Base-by-base conservation (phyloP, 2,888 invertebrate species). In the Drosophila anceps region DNA sequence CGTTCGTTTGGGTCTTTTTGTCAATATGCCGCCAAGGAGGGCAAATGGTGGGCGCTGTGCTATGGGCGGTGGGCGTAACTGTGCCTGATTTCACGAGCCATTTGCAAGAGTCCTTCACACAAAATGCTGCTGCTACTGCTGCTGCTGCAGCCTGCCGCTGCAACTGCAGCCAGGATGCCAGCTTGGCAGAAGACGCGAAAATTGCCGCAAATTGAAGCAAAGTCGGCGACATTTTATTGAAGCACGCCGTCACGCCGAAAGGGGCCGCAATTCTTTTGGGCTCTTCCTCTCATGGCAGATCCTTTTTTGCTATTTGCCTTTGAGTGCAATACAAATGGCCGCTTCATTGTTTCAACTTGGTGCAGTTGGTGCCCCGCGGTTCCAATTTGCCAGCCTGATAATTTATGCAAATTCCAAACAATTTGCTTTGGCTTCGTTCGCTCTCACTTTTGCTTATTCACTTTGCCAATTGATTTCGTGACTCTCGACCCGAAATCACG, bases 341-440 rank as follows among this genome's bases (percentile, higher is more conserved):
- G 70, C 74, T 72, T 83, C 68, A 84, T 84, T 89, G 82, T 84
- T 84, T 77, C 84, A 89, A 89, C 89, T 85, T 79, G 77, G 51
- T 50, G 50, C 50, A 50, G 18, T 50, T 18, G 31, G 20, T 50
- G 50, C 6, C 50, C 31, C 50, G 13, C 31, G 50, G 80, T 82
- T 82, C 76, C 84, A 89, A 89, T 85, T 85, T 79, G 77, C 53
- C 72, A 65, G 29, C 33, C 71, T 66, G 77, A 84, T 85, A 79
- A 87, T 84, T 89, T 89, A 84, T 89, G 85, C 90, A 89, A 69
- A 80, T 77, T 79, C 64, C 64, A 64, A 64, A 64, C 82, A 81
- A 73, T 81, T 73, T 72, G 63, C 68, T 51, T 64, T 62, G 53
- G 44, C 46, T 58, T 10, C 58, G 20, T 35, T 31, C 58, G 20